A percentile compares a stretch with the other conserved stretches of the same genome.
These are phyloP conservation scores for Eidolon helvum DNA, from an alignment of 2,113 vertebrate genomes.

Conservation along the genomic window DNA sequence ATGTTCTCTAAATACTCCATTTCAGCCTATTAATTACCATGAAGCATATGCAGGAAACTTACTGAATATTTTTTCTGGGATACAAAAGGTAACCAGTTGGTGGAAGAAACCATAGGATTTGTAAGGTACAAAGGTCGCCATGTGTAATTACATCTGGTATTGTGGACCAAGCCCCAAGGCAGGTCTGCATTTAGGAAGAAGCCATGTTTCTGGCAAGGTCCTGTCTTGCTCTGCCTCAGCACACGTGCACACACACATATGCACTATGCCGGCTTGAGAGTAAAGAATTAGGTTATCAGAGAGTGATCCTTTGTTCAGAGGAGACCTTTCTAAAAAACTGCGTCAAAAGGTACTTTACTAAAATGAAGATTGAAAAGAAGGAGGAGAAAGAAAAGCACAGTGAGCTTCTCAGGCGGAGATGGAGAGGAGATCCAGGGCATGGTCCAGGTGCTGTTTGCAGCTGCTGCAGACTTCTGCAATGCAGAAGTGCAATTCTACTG, in stretches of 20 bases:
- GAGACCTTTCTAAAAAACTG: not conserved
- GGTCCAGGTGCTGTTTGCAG: too few species aligned
- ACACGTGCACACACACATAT: fast-evolving
- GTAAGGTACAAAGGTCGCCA: not conserved
- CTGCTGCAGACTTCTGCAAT: too few species aligned
- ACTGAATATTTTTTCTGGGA: not conserved
- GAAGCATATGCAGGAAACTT: not conserved
- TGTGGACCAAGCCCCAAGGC: too few species aligned
- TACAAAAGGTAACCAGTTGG: not conserved
- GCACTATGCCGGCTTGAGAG: not conserved
- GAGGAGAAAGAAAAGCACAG: too few species aligned
- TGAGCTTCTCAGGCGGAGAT: not conserved
- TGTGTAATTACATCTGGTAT: not conserved
- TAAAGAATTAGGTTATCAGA: not conserved
- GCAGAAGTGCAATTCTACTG: not conserved
- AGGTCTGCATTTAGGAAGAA: not conserved
- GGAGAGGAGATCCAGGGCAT: not conserved
- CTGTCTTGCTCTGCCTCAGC: not conserved
- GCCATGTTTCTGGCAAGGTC: not conserved
- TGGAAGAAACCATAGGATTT: not conserved
- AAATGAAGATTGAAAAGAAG: not conserved
- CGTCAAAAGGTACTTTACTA: not conserved
- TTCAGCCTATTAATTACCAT: not conserved
- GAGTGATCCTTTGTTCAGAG: not conserved
- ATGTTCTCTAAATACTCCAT: not conserved